Base-by-base conservation (phyloP, 1,140 invertebrate genomes). In the Anastatus disparis region DNA sequence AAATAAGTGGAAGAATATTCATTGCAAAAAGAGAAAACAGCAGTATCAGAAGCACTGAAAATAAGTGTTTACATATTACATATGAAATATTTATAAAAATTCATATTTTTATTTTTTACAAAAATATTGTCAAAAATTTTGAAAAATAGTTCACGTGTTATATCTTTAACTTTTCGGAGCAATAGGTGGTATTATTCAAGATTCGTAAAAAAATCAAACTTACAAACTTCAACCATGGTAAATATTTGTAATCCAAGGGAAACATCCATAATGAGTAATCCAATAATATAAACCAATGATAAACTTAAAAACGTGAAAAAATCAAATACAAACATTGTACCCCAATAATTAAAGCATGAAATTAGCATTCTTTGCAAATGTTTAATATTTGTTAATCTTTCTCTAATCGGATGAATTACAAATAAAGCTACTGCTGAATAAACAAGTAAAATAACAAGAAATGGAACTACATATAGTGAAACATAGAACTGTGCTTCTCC, bases 341-440 rank as follows among this genome's bases (percentile, higher is more conserved):
- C 42, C 91, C 91, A 93, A 74, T 90, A 93, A 1, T 81, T 84
- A 2, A 85, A 48, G 9, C 86, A 81, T 8, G 87, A 80, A 2
- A 90, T 86, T 10, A 90, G 89, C 80, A 93, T 91, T 79, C 90
- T 87, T 81, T 93, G 91, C 13, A 93, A 80, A 70, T 92, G 91
- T 76, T 92, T 92, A 1, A 84, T 61, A 22, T 88, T 88, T 74
- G 88, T 88, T 2, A 67, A 31, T 6, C 61, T 75, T 64, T 84
- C 83, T 46, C 74, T 74, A 3, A 86, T 72, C 0, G 91, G 87
- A 72, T 82, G 81, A 10, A 78, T 35, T 0, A 78, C 67, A 2
- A 82, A 84, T 9, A 83, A 53, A 0, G 78, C 76, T 0, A 76
- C 20, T 35, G 76, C 74, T 0, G 77, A 64, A 24, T 76, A 84